Conservation (phyloP, 2,888 invertebrate genomes). For the Pocota personata region DNA sequence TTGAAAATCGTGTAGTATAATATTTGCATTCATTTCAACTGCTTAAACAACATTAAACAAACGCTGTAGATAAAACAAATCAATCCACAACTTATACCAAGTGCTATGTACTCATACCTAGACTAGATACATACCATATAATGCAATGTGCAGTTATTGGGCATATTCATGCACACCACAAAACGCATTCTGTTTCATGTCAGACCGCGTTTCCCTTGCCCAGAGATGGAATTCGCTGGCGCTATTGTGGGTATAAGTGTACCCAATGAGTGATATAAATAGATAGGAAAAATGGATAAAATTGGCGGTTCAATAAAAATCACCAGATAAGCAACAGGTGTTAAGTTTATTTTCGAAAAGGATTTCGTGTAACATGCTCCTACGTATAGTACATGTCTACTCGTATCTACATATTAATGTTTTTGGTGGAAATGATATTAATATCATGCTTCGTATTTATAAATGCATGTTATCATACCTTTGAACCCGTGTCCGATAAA, state of each 20-base stretch:
- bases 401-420: background rate
- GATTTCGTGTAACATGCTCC: background rate
- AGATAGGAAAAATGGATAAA: background rate
- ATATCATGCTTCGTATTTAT: background rate
- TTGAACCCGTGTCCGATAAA: slow-evolving; percentile 5
- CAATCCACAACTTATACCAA: too few species aligned
- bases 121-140: too few species aligned
- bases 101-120: too few species aligned
- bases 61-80: too few species aligned
- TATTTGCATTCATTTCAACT: too few species aligned
- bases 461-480: background rate
- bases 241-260: background rate
- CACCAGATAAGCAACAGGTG: background rate
- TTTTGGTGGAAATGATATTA: background rate
- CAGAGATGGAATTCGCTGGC: background rate
- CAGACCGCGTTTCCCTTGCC: background rate
- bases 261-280: background rate
- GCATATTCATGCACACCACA: too few species aligned
- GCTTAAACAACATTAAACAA: too few species aligned
- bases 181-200: too few species aligned
- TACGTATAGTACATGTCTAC: background rate
- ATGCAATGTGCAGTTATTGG: too few species aligned
- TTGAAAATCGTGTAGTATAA: too few species aligned
- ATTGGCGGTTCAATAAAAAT: background rate
- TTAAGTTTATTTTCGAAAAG: background rate